phyloP scores from a whole-genome alignment of 2,797 vertebrate species.

The Lepilemur septentrionalis region DNA sequence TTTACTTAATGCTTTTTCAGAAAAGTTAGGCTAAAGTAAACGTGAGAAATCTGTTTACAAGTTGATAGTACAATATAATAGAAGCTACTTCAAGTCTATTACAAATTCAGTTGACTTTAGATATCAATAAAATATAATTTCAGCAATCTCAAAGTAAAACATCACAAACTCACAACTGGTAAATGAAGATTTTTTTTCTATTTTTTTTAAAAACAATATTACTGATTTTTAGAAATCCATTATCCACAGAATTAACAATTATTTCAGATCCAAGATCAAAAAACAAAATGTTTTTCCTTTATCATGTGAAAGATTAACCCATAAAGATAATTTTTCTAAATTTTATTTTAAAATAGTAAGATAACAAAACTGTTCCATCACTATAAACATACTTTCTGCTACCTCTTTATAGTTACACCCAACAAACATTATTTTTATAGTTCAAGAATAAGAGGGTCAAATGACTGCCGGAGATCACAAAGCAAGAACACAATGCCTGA shows the following conservation, averaged over 20 bases:
- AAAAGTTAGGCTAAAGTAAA: not conserved
- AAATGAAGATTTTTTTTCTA: not conserved
- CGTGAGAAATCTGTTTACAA: not conserved
- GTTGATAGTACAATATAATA: not conserved
- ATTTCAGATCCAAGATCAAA: not conserved
- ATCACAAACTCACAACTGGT: not conserved
- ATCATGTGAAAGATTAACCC: not conserved
- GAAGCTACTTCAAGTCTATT: slow-evolving; percentile 2
- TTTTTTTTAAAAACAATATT: not conserved
- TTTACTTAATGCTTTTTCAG: not conserved
- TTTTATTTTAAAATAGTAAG: not conserved
- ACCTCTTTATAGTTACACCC: not conserved
- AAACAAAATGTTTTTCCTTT: not conserved
- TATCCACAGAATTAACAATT: not conserved
- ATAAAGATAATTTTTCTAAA: slow-evolving; percentile 16
- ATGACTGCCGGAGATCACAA: not conserved
- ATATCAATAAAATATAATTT: slow-evolving; percentile 20
- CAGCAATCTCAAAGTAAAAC: slow-evolving; percentile 29
- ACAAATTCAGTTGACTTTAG: slow-evolving; percentile 20
- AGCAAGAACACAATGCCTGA: slow-evolving; percentile 1
- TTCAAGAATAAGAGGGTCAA: not conserved
- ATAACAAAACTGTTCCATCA: not conserved
- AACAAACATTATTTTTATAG: not conserved
- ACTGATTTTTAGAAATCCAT: slow-evolving; percentile 45
- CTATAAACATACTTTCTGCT: not conserved